phyloP scores from a whole-genome alignment of 2,797 vertebrate genomes.

The Cyclopterus lumpus region DNA sequence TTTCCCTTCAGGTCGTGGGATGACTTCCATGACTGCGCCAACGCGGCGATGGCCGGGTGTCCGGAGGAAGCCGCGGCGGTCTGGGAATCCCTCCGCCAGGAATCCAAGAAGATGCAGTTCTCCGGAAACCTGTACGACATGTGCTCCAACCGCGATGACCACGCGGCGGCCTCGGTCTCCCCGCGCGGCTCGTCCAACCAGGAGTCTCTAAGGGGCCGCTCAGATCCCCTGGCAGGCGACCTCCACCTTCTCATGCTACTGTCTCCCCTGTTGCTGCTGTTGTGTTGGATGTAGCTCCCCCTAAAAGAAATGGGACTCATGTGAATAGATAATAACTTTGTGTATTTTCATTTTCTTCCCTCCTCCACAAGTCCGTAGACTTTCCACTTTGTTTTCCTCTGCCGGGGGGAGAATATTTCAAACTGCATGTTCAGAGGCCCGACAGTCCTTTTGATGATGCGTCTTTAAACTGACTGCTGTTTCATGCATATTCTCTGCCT shows the following conservation, averaged over 20 bases:
- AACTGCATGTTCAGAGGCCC: constrained; percentile 74
- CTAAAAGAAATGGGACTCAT: constrained; percentile 43
- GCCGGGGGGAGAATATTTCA: constrained; percentile 57
- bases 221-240: constrained; percentile 31
- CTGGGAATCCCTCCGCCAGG: constrained; percentile 93
- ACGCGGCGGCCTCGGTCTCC: constrained; percentile 51
- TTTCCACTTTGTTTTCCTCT: constrained; percentile 50
- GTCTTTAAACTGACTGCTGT: constrained; percentile 58
- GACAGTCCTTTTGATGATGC: constrained; percentile 67
- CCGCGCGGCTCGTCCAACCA: constrained; percentile 81
- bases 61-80: constrained; percentile 88
- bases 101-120: constrained; percentile 92
- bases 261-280: constrained; percentile 56
- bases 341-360: constrained; percentile 38
- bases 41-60: constrained; percentile 86
- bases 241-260: constrained; percentile 47
- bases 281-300: constrained; percentile 68
- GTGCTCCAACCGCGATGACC: constrained; percentile 82
- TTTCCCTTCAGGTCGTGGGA: constrained; percentile 89
- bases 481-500: constrained; percentile 67
- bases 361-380: constrained; percentile 50
- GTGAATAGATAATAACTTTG: constrained; percentile 66
- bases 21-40: constrained; percentile 91
- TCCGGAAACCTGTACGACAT: constrained; percentile 93
- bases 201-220: constrained; percentile 85